These are phyloP conservation scores for Origma solitaria DNA, from an alignment of 2,113 vertebrate genomes.

Conservation along the genomic window DNA sequence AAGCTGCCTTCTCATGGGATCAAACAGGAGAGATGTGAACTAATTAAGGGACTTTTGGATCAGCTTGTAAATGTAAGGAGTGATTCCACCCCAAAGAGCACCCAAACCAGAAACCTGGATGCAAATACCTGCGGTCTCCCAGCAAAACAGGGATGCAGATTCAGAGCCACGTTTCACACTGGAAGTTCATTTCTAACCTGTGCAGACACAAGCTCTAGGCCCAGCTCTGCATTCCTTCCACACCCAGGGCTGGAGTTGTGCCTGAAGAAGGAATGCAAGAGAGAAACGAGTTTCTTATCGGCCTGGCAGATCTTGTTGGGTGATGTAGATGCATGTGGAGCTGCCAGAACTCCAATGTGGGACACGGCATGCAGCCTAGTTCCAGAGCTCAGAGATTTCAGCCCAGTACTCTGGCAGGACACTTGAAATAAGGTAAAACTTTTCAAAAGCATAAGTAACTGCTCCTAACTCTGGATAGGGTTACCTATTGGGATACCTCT, in stretches of 20 bases:
- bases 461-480: background rate
- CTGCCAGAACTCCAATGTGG: background rate
- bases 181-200: background rate
- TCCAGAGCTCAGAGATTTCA: background rate
- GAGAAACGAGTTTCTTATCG: background rate
- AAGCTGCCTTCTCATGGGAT: background rate
- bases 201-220: background rate
- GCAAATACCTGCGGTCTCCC: background rate
- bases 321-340: background rate
- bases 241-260: background rate
- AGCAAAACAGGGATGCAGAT: background rate
- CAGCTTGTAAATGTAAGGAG: background rate
- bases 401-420: background rate
- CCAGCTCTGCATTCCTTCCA: constrained; percentile 33
- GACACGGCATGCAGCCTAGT: background rate
- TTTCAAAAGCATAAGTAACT: background rate
- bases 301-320: constrained; percentile 13
- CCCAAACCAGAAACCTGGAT: background rate
- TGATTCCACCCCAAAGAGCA: background rate
- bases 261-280: background rate
- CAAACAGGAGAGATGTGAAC: background rate
- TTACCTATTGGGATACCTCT: too few species aligned
- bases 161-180: background rate
- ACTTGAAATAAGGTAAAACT: background rate
- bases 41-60: background rate